Base-by-base conservation (phyloP, 2,888 invertebrate species). In the Branchinecta sandiegonensis region DNA sequence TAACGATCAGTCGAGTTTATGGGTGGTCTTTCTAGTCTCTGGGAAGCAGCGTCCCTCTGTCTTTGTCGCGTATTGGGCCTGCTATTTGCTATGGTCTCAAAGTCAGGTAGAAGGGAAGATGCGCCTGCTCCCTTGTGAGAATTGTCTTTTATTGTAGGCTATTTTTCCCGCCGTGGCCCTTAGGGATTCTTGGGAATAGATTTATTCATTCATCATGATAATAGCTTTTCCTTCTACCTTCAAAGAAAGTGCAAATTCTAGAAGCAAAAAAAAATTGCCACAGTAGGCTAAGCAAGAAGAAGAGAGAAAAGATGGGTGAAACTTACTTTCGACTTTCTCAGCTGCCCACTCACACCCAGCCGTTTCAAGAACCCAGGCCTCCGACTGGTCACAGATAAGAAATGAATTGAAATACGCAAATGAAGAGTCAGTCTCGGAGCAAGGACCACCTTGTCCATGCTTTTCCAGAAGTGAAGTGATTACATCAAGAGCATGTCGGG, bases 291-390 rank as follows among this genome's bases (percentile, higher is more conserved):
- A 2, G 6, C 6, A 37, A 6, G 37, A 37, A 37, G 37, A 37
- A 37, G 37, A 37, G 6, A 4, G 37, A n/a, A 4, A 65, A 65
- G 6, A 65, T 65, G 14, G 47, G 6, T 70, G 17, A 70, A 23
- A 50, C 66, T 77, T 78, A 83, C 83, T 78, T 70, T 79, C 81
- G 66, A 89, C 77, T 76, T 83, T 82, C 76, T 88, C 84, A 13
- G 89, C 89, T 1, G 83, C 89, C 90, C 90, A 90, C 70, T 86
- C 80, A 72, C 83, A 84, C 2, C 88, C 89, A 69, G 85, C 85
- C 37, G 88, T 87, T 77, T 90, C 90, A 47, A 90, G 76, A 0
- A 85, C 80, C 88, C 88, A 89, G 46, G 85, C 88, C 72, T 83
- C 83, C 11, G 77, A 80, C 5, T 82, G 77, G 78, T 90, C 90